Evolutionary conservation across 2,888 invertebrate species (phyloP).

Genomic region (Ashinkailepas kermadecensis): DNA sequence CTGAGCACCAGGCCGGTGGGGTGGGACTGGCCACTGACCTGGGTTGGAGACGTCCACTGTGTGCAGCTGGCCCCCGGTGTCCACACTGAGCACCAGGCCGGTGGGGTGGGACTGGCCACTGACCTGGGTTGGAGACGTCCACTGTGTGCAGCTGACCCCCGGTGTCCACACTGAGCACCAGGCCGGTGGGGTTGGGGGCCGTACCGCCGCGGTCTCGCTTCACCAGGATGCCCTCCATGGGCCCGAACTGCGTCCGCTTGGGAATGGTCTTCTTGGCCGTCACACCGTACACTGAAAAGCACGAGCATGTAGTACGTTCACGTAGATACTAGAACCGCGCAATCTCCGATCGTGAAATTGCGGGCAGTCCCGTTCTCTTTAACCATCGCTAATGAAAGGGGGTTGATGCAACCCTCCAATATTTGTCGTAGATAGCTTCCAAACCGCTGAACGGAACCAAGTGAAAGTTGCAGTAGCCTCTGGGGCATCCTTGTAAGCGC

Average conservation of each 20-base stretch:
- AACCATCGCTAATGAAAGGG: no score
- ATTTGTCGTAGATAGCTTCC: no score
- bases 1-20: not conserved
- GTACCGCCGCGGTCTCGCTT: slow-evolving; percentile 48
- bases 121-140: slow-evolving; percentile 48
- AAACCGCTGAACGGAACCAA: no score
- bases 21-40: slow-evolving; percentile 37
- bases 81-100: slow-evolving; percentile 24
- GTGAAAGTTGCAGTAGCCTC: no score
- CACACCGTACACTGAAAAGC: slow-evolving; percentile 46
- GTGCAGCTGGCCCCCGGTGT: slow-evolving; percentile 35
- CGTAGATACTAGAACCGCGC: no score
- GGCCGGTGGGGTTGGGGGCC: slow-evolving; percentile 33
- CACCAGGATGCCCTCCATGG: slow-evolving; percentile 60
- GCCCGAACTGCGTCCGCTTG: slow-evolving; percentile 67
- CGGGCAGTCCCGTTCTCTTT: no score
- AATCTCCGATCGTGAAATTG: no score
- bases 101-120: slow-evolving; percentile 37
- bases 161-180: slow-evolving; percentile 31
- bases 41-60: slow-evolving; percentile 48
- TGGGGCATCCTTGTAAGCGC: no score
- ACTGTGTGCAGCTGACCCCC: slow-evolving; percentile 35
- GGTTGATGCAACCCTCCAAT: no score
- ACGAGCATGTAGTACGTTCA: no score
- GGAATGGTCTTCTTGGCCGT: slow-evolving; percentile 62